These are phyloP conservation scores for Emberiza fucata DNA, from an alignment of 2,113 vertebrate genomes.

Conservation along the genomic window DNA sequence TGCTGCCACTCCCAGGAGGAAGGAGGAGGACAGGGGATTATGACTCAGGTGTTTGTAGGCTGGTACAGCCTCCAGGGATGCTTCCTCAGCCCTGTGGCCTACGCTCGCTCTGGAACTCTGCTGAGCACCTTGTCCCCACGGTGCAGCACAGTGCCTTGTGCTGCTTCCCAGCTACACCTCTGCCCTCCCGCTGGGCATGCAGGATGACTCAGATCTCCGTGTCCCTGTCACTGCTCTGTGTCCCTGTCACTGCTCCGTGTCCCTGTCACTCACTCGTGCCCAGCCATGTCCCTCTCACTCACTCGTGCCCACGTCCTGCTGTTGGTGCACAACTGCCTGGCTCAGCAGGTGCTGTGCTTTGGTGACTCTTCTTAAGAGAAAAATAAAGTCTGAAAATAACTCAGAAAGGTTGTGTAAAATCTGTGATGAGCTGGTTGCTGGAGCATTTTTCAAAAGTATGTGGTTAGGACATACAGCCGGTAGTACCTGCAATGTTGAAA, in stretches of 20 bases:
- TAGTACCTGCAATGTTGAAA: background rate
- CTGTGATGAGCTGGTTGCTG: background rate
- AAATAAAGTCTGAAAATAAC: background rate
- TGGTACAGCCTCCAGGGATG: slow-evolving; percentile 31
- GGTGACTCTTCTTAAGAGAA: background rate
- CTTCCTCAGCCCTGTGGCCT: background rate
- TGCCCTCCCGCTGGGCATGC: fast-evolving
- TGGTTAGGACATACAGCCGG: background rate
- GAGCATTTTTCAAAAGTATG: background rate
- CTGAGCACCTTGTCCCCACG: background rate
- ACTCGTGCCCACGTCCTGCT: fast-evolving
- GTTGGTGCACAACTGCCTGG: fast-evolving
- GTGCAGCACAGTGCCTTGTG: background rate
- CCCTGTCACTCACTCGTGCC: no score
- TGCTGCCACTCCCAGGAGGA: slow-evolving; percentile 54
- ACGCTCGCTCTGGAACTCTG: fast-evolving
- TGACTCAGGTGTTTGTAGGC: slow-evolving; percentile 52
- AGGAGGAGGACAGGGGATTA: slow-evolving; percentile 51
- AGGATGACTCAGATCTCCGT: background rate
- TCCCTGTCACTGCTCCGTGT: no score
- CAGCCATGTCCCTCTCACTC: no score
- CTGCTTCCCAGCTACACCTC: background rate
- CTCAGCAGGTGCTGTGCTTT: background rate
- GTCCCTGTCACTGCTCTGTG: no score
- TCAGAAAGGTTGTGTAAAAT: background rate